Conservation (phyloP, 2,113 vertebrate species). For the Corythaixoides concolor region DNA sequence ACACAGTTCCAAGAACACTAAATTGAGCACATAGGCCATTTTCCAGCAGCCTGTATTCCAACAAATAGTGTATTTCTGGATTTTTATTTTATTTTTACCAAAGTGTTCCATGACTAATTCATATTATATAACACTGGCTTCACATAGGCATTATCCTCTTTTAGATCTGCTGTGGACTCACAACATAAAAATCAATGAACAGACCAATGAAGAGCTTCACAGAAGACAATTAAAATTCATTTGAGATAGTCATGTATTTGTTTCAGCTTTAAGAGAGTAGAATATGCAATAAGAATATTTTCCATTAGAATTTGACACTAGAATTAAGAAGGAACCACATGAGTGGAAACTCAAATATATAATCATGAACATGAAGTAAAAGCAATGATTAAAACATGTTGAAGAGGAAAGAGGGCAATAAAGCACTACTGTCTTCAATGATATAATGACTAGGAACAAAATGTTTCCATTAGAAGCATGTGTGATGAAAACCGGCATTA, state of each 20-base stretch:
- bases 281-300: neutral
- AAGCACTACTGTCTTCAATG: neutral
- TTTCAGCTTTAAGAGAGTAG: neutral
- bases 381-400: neutral
- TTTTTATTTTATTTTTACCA: neutral
- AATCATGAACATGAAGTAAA: neutral
- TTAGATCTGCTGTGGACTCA: neutral
- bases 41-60: neutral
- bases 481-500: neutral
- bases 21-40: neutral
- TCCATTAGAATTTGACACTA: neutral
- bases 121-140: neutral
- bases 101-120: neutral
- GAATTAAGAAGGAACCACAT: neutral
- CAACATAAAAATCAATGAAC: neutral
- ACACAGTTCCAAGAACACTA: neutral
- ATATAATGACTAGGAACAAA: neutral
- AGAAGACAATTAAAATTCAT: neutral
- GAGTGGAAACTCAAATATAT: neutral
- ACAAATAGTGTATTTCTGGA: neutral
- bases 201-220: neutral
- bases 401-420: neutral
- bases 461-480: neutral
- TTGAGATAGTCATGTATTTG: neutral
- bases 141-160: neutral